These are phyloP conservation scores for Physocephala rufipes DNA, from an alignment of 2,888 invertebrate genomes.

Conservation along the genomic window DNA sequence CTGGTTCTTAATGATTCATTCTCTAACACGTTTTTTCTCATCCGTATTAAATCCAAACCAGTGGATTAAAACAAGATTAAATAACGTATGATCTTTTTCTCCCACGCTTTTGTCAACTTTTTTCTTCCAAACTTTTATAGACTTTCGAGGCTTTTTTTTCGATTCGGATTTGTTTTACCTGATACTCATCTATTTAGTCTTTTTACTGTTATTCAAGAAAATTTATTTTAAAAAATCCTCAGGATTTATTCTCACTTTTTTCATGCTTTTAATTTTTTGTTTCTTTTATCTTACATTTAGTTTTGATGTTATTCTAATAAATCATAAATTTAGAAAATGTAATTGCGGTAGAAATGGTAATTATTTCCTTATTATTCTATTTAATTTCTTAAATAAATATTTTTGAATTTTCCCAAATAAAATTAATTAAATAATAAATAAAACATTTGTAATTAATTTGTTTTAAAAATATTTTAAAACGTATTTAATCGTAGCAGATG, in stretches of 20 bases:
- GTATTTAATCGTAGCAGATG: background rate
- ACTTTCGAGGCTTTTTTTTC: background rate
- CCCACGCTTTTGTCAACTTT: background rate
- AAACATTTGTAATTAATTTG: background rate
- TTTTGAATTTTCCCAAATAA: too few relatives aligned
- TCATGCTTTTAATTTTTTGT: too few relatives aligned
- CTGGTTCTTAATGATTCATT: background rate
- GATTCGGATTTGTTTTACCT: background rate
- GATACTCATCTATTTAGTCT: too few relatives aligned
- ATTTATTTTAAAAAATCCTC: background rate
- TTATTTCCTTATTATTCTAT: too few relatives aligned
- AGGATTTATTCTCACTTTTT: too few relatives aligned
- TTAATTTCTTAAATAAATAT: too few relatives aligned
- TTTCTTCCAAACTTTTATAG: too few relatives aligned
- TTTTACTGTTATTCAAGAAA: background rate
- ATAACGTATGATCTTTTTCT: slow-evolving; percentile 1
- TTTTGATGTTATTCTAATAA: background rate
- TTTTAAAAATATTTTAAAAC: background rate
- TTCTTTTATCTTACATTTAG: background rate
- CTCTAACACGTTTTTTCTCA: background rate
- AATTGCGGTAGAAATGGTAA: too few relatives aligned
- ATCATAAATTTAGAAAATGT: background rate
- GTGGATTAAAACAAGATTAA: slow-evolving; percentile 27
- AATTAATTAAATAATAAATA: background rate
- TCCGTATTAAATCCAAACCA: slow-evolving; percentile 25